Evolutionary conservation across 1,140 invertebrate genomes (phyloP), one percentile per base, ranked within the genome.

Genomic region (Acromyrmex echinatior): DNA sequence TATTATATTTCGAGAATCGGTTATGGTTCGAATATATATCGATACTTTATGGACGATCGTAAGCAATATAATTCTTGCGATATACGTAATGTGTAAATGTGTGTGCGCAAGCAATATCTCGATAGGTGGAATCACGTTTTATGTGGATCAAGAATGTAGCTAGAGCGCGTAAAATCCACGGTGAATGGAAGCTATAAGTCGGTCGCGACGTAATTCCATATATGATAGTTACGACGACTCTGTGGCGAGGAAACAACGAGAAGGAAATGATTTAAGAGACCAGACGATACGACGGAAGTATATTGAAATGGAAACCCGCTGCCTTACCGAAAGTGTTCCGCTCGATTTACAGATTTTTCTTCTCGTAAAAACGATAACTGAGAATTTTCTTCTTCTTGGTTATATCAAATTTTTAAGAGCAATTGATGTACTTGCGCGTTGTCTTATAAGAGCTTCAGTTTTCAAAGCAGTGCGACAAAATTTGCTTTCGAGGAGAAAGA

Each of bases 141-240:
- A 84, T 76, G 14, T 84, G 45, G 56, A 45, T 76, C 80, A 82
- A 74, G 70, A 80, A 82, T 63, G 56, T 74, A 84, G 25, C 49
- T 70, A 1, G 78, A 51, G 49, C 78, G 49, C 39, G 71, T 84
- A 74, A 76, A 84, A 76, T 76, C 21, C 70, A 2, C 18, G 9
- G 45, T 25, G 28, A 84, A 68, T 68, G 49, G 63, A 51, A 56
- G 18, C 2, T 76, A 84, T 84, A 76, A 84, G 58, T 74, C 70
- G 80, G 14, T 39, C 70, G 63, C 63, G 63, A 35, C 31, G 78
- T 62, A 76, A 84, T 84, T 84, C 56, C 25, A 63, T 51, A 53
- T 82, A 74, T 74, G 53, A 82, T 62, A 28, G 80, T 73, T 73
- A 82, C 25, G 31, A 81, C 66, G 65, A 53, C 60, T 76, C 10